phyloP scores from a whole-genome alignment of 1,140 invertebrate genomes.

The Nylanderia fulva region DNA sequence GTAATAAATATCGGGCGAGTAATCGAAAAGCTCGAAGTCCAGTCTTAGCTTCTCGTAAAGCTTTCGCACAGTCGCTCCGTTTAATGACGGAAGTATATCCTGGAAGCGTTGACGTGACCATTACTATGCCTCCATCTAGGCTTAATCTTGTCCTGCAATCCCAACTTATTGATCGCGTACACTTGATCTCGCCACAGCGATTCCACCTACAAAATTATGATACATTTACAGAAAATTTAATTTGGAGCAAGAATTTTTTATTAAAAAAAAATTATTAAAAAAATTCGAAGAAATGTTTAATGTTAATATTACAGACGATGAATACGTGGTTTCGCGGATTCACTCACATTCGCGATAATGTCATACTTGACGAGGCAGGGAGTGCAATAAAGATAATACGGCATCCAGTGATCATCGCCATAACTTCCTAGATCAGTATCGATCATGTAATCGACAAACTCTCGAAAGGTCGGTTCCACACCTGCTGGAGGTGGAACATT shows the following conservation, averaged over 20 bases:
- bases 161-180: slow-evolving; percentile 82
- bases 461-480: slow-evolving; percentile 87
- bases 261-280: too few relatives aligned
- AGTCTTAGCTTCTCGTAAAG: slow-evolving; percentile 86
- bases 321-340: neutral
- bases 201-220: slow-evolving; percentile 83
- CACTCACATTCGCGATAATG: slow-evolving; percentile 88
- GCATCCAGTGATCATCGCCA: slow-evolving; percentile 86
- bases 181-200: slow-evolving; percentile 86
- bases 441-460: slow-evolving; percentile 86
- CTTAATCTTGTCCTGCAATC: slow-evolving; percentile 76
- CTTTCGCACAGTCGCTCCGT: slow-evolving; percentile 78
- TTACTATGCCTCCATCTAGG: slow-evolving; percentile 83
- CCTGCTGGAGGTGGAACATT: slow-evolving; percentile 76
- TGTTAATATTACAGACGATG: neutral
- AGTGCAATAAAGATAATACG: slow-evolving; percentile 84
- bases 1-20: slow-evolving; percentile 83
- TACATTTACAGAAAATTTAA: neutral
- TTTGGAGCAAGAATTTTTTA: neutral
- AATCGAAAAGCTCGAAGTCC: slow-evolving; percentile 87
- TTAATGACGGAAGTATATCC: slow-evolving; percentile 85
- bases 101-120: slow-evolving; percentile 65
- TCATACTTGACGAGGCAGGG: slow-evolving; percentile 83
- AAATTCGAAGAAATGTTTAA: neutral
- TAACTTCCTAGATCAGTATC: slow-evolving; percentile 80